Conservation (phyloP, 2,797 vertebrate species). For the Otolemur crassicaudatus region DNA sequence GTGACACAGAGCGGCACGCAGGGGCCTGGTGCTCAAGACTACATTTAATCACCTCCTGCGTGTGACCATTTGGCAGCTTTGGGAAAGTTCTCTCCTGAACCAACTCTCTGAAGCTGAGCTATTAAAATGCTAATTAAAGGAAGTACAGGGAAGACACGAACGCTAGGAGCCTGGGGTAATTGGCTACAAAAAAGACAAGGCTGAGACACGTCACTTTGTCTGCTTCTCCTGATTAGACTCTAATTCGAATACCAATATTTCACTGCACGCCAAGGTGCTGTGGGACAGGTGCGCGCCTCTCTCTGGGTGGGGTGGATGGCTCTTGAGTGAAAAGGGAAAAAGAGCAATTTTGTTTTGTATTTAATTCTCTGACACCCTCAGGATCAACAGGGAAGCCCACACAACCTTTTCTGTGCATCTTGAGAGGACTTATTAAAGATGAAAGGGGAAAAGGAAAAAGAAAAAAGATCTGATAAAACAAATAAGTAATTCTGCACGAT, state of each 20-base stretch:
- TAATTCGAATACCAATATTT: slow-evolving; percentile 94
- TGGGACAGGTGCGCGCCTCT: slow-evolving; percentile 84
- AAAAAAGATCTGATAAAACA: slow-evolving; percentile 68
- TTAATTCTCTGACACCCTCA: slow-evolving; percentile 79
- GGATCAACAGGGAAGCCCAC: slow-evolving; percentile 42
- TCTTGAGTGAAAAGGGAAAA: slow-evolving; percentile 80
- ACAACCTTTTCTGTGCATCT: slow-evolving; percentile 77
- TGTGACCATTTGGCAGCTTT: slow-evolving; percentile 87
- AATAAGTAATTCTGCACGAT: not conserved
- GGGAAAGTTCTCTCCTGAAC: slow-evolving; percentile 86
- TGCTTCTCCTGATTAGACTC: slow-evolving; percentile 92
- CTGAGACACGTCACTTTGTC: slow-evolving; percentile 88
- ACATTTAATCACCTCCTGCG: slow-evolving; percentile 89
- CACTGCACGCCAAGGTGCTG: slow-evolving; percentile 87
- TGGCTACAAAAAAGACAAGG: slow-evolving; percentile 93
- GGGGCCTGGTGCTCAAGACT: slow-evolving; percentile 83
- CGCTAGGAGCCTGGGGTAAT: slow-evolving; percentile 93
- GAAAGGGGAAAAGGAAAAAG: slow-evolving; percentile 48
- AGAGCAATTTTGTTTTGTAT: slow-evolving; percentile 75
- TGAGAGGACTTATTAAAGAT: slow-evolving; percentile 78
- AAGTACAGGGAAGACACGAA: slow-evolving; percentile 93
- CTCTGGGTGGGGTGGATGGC: slow-evolving; percentile 81
- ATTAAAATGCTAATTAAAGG: slow-evolving; percentile 96
- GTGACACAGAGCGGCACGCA: slow-evolving; percentile 81
- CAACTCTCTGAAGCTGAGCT: slow-evolving; percentile 89